Evolutionary conservation across 2,797 vertebrate species (phyloP), one percentile per base, ranked within the genome.

Genomic region (Anguilla obscura): DNA sequence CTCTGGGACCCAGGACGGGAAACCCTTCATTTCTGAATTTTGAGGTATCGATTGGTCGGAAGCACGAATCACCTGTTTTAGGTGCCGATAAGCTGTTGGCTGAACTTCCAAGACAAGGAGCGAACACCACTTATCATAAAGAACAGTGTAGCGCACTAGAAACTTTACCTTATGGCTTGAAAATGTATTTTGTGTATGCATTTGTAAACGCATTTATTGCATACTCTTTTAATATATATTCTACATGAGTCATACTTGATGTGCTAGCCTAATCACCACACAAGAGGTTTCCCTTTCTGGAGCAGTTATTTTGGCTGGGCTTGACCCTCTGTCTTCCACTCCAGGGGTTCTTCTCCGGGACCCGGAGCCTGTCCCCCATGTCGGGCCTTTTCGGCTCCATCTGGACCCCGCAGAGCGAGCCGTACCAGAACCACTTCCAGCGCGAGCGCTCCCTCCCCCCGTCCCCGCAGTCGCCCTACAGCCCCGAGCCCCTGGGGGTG

Each of bases 341-440:
- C 0, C 95, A 99, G 98, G 96, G 98, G 93, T 99, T 97, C 96
- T 98, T 99, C 96, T 96, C 98, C 45, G 98, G 97, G 86, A 98
- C 98, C 88, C 96, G 98, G 93, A 99, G 98, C 93, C 97, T 99
- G 90, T 99, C 98, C 50, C 98, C 98, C 3, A 99, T 99, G 98
- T 99, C 98, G 93, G 98, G 98, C 93, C 97, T 99, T 89, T 99
- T 99, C 86, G 98, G 98, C 85, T 99, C 98, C 93, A 99, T 99
- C 94, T 99, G 98, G 98, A 99, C 98, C 14, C 98, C 98, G 0
- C 98, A 99, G 92, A 98, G 94, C 6, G 98, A 98, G 52, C 95
- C 96, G 52, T 98, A 97, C 94, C 98, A 97, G 91, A 97, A 92
- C 91, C 98, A 97, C 92, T 97, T 96, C 92, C 95, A 97, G 0